Evolutionary conservation across 1,140 invertebrate species (phyloP), one percentile per base, ranked within the genome.

Genomic region (Drosophila pectinifera): DNA sequence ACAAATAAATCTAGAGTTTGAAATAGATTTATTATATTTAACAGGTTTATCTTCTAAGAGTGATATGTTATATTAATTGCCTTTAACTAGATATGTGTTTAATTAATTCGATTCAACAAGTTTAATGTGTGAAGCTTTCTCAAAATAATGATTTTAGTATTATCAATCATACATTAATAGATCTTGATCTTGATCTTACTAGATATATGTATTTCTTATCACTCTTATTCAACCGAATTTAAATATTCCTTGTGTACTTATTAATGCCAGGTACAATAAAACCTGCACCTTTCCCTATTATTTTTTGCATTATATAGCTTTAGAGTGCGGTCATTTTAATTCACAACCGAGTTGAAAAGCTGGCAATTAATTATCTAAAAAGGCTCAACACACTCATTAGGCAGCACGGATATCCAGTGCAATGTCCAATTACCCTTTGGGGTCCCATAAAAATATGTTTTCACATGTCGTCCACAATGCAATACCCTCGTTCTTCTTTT

Each of bases 371-470:
- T 74, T 74, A 73, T 73, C 72, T 74, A 73, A 74, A 74, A 73
- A 45, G 72, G 72, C 72, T 73, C 69, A 48, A 74, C 69, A 73
- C 70, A 61, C 70, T 74, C 72, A 74, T 74, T 74, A 74, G 72
- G 67, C 69, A 28, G 54, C 46, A 43, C 46, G 69, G 69, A 73
- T 73, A 73, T 73, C 49, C 55, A 57, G 59, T 65, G 45, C 53
- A 59, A 42, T 65, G 69, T 56, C 58, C 57, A 75, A 76, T 78
- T 67, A 78, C 58, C 57, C 74, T 62, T 78, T 61, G 49, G 73
- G 73, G 73, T 78, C 56, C 73, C 64, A 77, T 78, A 70, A 77
- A 77, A 77, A 70, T 78, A 78, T 70, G 73, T 77, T 77, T 78
- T 70, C 75, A 76, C 73, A 77, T 77, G 49, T 55, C 56, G 68